Base-by-base conservation (phyloP, 2,888 invertebrate genomes). In the Aspidiotus destructor region DNA sequence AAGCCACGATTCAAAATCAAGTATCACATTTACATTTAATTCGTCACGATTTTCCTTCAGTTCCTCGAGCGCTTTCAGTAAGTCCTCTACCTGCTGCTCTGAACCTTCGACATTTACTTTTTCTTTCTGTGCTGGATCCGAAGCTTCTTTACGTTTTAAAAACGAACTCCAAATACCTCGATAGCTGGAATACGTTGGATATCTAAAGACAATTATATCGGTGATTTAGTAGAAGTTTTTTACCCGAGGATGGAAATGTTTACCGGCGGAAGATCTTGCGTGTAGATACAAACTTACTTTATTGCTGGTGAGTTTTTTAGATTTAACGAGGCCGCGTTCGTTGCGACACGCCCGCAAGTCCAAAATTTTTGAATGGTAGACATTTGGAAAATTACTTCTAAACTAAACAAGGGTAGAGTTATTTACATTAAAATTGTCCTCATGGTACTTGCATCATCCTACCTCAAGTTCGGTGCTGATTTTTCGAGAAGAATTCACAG, bases 151-250 rank as follows among this genome's bases (percentile, higher is more conserved):
- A 2, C 65, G 41, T 16, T 54, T 41, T 16, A 41, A 17, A 40
- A 65, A 15, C 15, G 57, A 13, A n/a, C 57, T 65, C 65, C 65
- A 65, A 54, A 65, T 57, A 17, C 44, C 44, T 16, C 65, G 65
- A 41, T 55, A 65, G 54, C 65, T 65, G 17, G 65, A 65, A 44
- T 65, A 65, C 9, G 65, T 65, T 42, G 65, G 65, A 44, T 65
- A 65, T 7, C 65, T 65, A 9, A 48, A 48, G 2, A 48, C 10
- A 48, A 48, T 48, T 48, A 48, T 28, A 3, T 28, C 28, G 28
- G 28, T 28, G 28, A 28, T 28, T 28, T 5, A 28, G 28, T 28
- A n/a, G 6, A 48, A 13, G 48, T 48, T 48, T n/a, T 6, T 6
- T 48, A 13, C 2, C 10, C 2, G 2, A 48, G n/a, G 10, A 48